Percentiles rank a stretch among this genome's conserved stretches.
Conservation (phyloP, 2,113 vertebrate genomes). For the Empidonax traillii region DNA sequence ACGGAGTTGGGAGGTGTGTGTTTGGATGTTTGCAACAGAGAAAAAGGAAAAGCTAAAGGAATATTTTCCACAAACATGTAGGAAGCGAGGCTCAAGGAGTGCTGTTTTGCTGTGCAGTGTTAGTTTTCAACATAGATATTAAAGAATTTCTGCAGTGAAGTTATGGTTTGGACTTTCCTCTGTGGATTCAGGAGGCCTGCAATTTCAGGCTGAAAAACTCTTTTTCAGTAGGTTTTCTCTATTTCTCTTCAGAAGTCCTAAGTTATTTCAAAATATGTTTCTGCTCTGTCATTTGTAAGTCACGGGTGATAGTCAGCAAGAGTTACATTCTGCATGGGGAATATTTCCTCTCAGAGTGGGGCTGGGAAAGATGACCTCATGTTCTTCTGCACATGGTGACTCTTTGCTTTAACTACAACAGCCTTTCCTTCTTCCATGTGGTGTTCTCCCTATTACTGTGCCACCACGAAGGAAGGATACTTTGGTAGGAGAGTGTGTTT, state of each 20-base stretch:
- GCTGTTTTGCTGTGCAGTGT: neutral
- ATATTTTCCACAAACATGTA: neutral
- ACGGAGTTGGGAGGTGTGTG: neutral
- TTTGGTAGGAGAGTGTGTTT: neutral
- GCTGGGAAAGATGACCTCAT: neutral
- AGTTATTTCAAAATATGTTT: neutral
- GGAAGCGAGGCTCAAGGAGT: neutral
- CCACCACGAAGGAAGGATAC: neutral
- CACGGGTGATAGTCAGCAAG: neutral
- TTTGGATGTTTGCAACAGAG: neutral
- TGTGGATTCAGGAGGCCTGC: neutral
- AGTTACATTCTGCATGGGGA: neutral
- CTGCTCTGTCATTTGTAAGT: fast-evolving
- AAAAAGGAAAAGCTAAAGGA: neutral
- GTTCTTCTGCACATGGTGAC: neutral
- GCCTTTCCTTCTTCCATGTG: fast-evolving
- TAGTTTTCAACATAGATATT: neutral
- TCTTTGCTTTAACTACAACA: neutral
- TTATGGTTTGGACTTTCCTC: neutral
- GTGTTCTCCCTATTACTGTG: neutral
- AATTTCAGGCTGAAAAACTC: neutral
- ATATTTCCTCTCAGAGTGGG: neutral
- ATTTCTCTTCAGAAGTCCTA: neutral
- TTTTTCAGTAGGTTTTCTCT: neutral
- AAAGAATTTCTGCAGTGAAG: neutral